Evolutionary conservation across 1,140 invertebrate species (phyloP).

Genomic region (Rhynchophorus ferrugineus): DNA sequence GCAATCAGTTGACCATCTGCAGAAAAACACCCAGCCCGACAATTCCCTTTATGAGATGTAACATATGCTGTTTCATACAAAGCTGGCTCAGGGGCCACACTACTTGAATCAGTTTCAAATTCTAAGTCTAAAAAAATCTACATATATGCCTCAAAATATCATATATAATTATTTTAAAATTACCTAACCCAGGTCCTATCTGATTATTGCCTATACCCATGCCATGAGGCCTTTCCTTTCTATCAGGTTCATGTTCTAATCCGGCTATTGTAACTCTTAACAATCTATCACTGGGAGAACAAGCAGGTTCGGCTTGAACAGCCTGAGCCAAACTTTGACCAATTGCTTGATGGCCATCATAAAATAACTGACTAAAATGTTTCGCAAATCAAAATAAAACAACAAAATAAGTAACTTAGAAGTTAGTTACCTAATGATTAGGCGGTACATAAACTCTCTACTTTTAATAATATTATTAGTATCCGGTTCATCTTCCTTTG

Average conservation of each 20-base stretch:
- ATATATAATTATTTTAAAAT: conserved; percentile 9
- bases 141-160: not conserved
- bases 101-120: conserved; percentile 88
- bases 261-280: conserved; percentile 81
- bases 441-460: conserved; percentile 71
- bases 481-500: conserved; percentile 53
- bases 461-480: conserved; percentile 71
- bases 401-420: conserved; percentile 23
- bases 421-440: conserved; percentile 73
- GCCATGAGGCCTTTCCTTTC: conserved; percentile 54
- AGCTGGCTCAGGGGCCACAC: conserved; percentile 86
- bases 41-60: conserved; percentile 96
- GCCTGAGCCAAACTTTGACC: conserved; percentile 74
- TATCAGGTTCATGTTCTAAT: conserved; percentile 75
- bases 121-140: conserved; percentile 66
- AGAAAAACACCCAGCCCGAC: conserved; percentile 90
- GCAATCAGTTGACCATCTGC: conserved; percentile 92
- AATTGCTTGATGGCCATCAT: conserved; percentile 88
- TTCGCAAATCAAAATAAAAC: conserved; percentile 22
- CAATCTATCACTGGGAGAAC: conserved; percentile 87
- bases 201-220: conserved; percentile 59
- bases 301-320: conserved; percentile 82
- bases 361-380: conserved; percentile 73
- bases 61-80: conserved; percentile 98
- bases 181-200: conserved; percentile 73